phyloP scores from a whole-genome alignment of 2,113 vertebrate species.

The Silurus meridionalis region DNA sequence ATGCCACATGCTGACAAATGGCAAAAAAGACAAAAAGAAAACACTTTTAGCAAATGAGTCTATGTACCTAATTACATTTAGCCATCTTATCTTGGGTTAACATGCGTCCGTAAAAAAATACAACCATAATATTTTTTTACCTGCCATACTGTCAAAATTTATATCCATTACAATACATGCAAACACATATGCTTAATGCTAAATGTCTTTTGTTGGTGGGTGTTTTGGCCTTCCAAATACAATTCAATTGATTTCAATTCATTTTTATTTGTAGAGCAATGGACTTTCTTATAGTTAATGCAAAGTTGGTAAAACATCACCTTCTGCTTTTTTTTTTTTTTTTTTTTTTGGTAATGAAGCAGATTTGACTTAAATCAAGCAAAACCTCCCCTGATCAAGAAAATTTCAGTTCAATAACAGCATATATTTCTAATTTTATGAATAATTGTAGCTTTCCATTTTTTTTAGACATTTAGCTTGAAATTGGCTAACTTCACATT shows the following conservation, averaged over 20 bases:
- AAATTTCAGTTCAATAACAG: background rate
- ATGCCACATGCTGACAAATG: background rate
- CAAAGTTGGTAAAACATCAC: no score
- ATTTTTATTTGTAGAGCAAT: no score
- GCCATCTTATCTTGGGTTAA: background rate
- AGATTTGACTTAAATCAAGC: background rate
- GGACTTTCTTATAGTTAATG: no score
- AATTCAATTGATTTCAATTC: no score
- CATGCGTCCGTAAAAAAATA: background rate
- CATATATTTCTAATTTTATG: background rate
- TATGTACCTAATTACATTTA: background rate
- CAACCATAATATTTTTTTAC: background rate
- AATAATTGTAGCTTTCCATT: background rate
- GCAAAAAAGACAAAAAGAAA: background rate
- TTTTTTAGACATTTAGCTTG: background rate
- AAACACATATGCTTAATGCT: background rate
- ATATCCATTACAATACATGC: background rate
- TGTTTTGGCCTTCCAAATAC: background rate
- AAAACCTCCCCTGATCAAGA: background rate
- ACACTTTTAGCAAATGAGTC: background rate
- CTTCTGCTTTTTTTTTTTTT: no score
- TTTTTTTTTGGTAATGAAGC: no score
- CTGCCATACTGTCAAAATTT: background rate
- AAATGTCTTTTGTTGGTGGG: background rate
- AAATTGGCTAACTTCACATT: background rate